Base-by-base conservation (phyloP, 2,888 invertebrate species). In the Latheticus oryzae region DNA sequence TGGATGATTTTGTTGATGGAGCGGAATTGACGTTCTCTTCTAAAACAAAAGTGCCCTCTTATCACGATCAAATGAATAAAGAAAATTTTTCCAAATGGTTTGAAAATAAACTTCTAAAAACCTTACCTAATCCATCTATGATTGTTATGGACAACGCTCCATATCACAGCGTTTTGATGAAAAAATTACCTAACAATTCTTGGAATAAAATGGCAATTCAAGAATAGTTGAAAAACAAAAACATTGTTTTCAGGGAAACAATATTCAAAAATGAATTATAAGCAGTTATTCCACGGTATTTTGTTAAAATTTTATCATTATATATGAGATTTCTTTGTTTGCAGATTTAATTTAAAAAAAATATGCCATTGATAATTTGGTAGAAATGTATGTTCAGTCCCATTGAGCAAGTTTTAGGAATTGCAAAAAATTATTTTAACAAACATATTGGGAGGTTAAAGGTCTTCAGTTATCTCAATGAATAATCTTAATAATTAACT, bases 1-100 rank as follows among this genome's bases (percentile, higher is more conserved):
- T 32, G 5, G 3, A 12, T 5, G 32, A 13, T 2, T 32, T 32
- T 32, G 32, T 32, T 8, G 3, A 32, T 12, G 12, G n/a, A 12
- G 32, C 32, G 4, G 32, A 9, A 9, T 32, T 32, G 9, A 24
- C 17, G 2, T 37, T 40, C 23, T 5, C 5, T 7, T 8, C 40
- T 2, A 24, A 24, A 9, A 21, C 16, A 3, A 8, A 8, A 5
- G 19, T 56, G 7, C 53, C 38, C 5, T 56, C 58, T 17, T 52
- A 52, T 13, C 52, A 52, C 23, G 21, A 52, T 9, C 19, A 28
- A 32, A 52, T 57, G 35, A 38, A 24, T n/a, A 17, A 28, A 74
- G 91, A 89, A 63, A 88, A 81, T 61, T 91, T 82, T 61, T 82
- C 81, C 60, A 87, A 73, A 15, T 61, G 53, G 48, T 17, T 51